phyloP scores from a whole-genome alignment of 2,888 invertebrate species.

The Agrotis segetum region DNA sequence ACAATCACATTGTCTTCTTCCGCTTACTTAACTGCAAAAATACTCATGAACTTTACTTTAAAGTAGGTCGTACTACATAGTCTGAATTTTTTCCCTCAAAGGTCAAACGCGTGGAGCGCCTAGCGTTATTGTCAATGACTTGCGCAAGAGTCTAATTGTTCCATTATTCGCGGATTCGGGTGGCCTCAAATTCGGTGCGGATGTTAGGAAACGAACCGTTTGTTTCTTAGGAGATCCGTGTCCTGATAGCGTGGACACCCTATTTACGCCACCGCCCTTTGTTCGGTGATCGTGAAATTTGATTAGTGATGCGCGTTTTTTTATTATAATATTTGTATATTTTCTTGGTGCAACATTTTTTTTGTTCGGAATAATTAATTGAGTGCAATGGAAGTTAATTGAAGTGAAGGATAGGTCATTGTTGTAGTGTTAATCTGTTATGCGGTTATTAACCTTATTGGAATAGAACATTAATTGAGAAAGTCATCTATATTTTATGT shows the following conservation, averaged over 20 bases:
- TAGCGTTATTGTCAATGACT: slow-evolving; percentile 73
- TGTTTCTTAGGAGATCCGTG: slow-evolving; percentile 62
- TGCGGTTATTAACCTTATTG: slow-evolving; percentile 21
- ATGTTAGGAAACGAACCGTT: slow-evolving; percentile 72
- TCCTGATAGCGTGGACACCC: slow-evolving; percentile 66
- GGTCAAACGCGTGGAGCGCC: slow-evolving; percentile 61
- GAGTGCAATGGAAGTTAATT: background rate
- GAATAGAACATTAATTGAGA: background rate
- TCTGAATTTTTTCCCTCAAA: slow-evolving; percentile 53
- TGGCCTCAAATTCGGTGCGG: slow-evolving; percentile 70
- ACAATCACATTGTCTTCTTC: slow-evolving; percentile 8
- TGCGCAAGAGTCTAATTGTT: slow-evolving; percentile 77
- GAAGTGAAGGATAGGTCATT: slow-evolving; percentile 11
- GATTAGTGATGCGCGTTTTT: slow-evolving; percentile 46
- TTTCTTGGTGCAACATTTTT: slow-evolving; percentile 25
- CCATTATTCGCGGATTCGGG: slow-evolving; percentile 70
- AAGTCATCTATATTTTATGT: background rate
- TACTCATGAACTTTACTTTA: slow-evolving; percentile 46
- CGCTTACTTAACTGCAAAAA: slow-evolving; percentile 19
- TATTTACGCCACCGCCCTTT: slow-evolving; percentile 61
- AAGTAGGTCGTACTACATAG: slow-evolving; percentile 51
- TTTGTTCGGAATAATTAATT: slow-evolving; percentile 18
- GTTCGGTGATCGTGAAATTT: slow-evolving; percentile 55
- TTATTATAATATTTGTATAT: slow-evolving; percentile 9
- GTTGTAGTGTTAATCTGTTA: slow-evolving; percentile 15